Evolutionary conservation across 1,140 invertebrate genomes (phyloP).

Genomic region (Phenacoccus solenopsis): DNA sequence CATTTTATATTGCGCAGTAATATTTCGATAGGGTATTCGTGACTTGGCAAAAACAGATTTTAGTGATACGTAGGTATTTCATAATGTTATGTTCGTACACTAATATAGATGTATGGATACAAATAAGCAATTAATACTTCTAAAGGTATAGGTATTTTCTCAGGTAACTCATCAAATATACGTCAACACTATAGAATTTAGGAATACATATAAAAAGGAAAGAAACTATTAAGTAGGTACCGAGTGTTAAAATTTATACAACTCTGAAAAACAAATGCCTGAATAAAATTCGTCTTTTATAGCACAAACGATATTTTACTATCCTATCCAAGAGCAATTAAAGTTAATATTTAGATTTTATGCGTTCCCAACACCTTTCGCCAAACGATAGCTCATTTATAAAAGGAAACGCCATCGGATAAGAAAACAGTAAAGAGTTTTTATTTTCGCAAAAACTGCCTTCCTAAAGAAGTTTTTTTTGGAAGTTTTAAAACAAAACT

Average conservation of each 20-base stretch:
- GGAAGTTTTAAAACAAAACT: neutral
- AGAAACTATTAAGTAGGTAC: no score
- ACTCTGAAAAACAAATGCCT: no score
- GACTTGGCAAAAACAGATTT: neutral
- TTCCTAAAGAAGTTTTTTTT: neutral
- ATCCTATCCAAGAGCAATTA: neutral
- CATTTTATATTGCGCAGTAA: no score
- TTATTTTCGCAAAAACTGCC: neutral
- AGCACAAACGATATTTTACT: neutral
- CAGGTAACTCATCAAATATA: no score
- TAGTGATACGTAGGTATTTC: no score
- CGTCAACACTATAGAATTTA: no score
- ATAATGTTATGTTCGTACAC: no score
- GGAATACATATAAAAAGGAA: no score
- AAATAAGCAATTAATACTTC: no score
- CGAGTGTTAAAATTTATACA: no score
- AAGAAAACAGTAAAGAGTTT: neutral
- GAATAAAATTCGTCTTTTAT: neutral
- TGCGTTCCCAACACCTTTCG: neutral
- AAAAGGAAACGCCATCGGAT: neutral
- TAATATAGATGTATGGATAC: no score
- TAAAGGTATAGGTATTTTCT: no score
- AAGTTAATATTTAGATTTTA: neutral
- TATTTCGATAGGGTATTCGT: neutral
- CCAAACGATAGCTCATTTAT: neutral